phyloP scores from a whole-genome alignment of 2,797 vertebrate genomes.

The Rallus crepitans region DNA sequence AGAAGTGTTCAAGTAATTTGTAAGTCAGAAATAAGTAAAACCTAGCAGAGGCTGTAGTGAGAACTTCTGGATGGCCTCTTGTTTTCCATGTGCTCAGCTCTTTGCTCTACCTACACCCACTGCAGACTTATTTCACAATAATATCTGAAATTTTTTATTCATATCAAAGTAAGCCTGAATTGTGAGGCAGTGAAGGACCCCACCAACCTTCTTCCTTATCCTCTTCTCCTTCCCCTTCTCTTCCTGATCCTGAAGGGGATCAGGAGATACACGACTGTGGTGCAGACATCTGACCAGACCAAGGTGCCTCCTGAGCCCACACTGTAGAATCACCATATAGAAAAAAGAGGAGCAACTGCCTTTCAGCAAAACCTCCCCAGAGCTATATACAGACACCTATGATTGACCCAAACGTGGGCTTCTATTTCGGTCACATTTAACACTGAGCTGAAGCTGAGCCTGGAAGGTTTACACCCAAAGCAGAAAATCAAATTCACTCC shows the following conservation, averaged over 20 bases:
- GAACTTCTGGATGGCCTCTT: neutral
- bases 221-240: neutral
- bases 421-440: neutral
- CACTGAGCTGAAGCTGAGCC: neutral
- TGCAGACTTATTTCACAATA: neutral
- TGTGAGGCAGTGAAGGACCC: neutral
- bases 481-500: neutral
- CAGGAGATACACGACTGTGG: neutral
- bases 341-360: neutral
- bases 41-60: neutral
- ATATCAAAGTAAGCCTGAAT: neutral
- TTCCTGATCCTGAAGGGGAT: neutral
- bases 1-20: neutral
- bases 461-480: neutral
- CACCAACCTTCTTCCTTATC: neutral
- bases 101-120: neutral
- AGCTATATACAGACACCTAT: neutral
- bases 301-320: neutral
- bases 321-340: neutral
- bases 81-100: neutral
- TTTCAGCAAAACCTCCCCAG: neutral
- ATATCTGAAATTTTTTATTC: neutral
- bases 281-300: neutral
- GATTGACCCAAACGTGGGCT: neutral
- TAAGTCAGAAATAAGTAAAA: neutral